These are phyloP conservation scores for Heterocephalus glaber DNA, from an alignment of 2,113 vertebrate species.

Conservation along the genomic window DNA sequence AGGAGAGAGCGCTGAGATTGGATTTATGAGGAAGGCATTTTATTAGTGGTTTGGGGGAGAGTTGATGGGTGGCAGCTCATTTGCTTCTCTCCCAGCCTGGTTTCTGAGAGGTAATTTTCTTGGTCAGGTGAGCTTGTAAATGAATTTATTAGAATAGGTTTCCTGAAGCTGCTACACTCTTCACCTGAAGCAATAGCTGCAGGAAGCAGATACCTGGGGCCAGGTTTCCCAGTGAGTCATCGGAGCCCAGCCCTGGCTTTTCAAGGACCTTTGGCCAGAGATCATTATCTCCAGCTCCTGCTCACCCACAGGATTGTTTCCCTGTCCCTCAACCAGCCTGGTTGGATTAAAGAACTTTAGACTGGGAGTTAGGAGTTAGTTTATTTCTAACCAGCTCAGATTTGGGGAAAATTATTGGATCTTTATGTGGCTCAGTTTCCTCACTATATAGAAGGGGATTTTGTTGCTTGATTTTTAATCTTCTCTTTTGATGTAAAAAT, in stretches of 20 bases:
- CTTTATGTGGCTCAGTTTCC: neutral
- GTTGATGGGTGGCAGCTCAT: neutral
- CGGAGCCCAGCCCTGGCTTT: constrained; percentile 27
- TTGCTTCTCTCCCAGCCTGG: constrained; percentile 15
- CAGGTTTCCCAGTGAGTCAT: constrained; percentile 60
- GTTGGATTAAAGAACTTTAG: constrained; percentile 14
- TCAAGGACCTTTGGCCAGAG: constrained; percentile 63
- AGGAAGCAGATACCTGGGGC: constrained; percentile 58
- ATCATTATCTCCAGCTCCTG: constrained; percentile 41
- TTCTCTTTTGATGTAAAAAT: constrained; percentile 38
- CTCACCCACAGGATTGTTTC: neutral
- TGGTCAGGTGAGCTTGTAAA: constrained; percentile 22
- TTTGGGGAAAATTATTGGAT: neutral
- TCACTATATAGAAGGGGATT: neutral
- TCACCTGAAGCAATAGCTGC: constrained; percentile 35
- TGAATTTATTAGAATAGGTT: constrained; percentile 26
- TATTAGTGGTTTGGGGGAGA: neutral
- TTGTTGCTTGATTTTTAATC: constrained; percentile 29
- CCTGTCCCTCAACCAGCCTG: neutral
- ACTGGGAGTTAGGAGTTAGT: constrained; percentile 1
- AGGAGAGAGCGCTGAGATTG: neutral
- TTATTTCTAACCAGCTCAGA: constrained; percentile 17
- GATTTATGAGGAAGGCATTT: constrained; percentile 47
- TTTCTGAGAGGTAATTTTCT: constrained; percentile 19
- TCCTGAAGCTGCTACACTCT: constrained; percentile 16